Conservation (phyloP, 2,888 invertebrate species). For the Cerastoderma edule region DNA sequence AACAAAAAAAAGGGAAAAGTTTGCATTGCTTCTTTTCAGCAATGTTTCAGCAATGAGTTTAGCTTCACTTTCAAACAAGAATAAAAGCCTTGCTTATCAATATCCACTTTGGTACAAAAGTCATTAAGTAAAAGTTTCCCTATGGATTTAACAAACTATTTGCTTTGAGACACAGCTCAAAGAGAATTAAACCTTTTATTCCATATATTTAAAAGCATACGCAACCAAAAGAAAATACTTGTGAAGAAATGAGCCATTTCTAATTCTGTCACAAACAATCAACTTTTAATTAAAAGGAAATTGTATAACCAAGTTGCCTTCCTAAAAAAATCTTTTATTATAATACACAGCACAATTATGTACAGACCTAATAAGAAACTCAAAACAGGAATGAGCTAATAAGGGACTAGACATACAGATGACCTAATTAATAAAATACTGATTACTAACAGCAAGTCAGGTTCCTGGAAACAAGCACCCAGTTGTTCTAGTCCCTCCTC, state of each 20-base stretch:
- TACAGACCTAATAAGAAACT: neutral
- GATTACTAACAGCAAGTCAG: constrained; percentile 22
- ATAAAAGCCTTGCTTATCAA: neutral
- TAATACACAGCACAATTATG: neutral
- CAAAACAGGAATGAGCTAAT: neutral
- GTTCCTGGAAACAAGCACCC: constrained; percentile 49
- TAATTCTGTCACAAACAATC: no score
- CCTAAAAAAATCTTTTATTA: neutral
- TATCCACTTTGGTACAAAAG: no score
- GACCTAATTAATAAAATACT: neutral
- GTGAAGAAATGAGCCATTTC: no score
- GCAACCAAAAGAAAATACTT: no score
- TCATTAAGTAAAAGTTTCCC: neutral
- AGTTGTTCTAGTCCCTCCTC: constrained; percentile 55
- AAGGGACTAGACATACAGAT: neutral
- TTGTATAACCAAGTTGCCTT: neutral
- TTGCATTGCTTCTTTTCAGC: no score
- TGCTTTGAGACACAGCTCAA: no score
- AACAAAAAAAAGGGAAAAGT: no score
- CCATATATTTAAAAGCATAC: no score
- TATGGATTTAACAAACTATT: no score
- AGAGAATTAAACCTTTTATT: no score
- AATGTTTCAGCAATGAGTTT: no score
- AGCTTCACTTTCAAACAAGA: no score
- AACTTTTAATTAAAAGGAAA: neutral